These are phyloP conservation scores for Pharmacophagus antenor DNA, from an alignment of 2,888 invertebrate species.

Conservation along the genomic window DNA sequence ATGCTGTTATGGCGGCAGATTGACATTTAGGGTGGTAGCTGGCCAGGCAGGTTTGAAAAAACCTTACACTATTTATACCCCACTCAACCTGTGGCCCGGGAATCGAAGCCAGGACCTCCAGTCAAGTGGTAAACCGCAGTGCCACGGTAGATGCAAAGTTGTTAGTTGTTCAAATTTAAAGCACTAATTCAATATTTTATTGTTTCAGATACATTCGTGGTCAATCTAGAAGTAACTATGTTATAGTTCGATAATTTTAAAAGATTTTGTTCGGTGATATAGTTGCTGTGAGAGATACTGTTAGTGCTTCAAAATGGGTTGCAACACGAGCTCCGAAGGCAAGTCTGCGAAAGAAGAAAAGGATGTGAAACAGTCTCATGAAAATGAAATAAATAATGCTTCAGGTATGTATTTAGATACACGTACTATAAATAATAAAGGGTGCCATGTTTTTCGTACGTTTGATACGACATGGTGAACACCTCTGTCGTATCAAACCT, in stretches of 20 bases:
- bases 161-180: no score
- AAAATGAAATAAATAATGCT: slow-evolving; percentile 40
- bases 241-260: slow-evolving; percentile 31
- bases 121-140: no score
- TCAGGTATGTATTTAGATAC: slow-evolving; percentile 33
- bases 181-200: slow-evolving; percentile 7
- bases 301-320: slow-evolving; percentile 40
- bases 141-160: no score
- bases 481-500: no score
- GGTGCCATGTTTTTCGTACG: no score
- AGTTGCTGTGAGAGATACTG: slow-evolving; percentile 1
- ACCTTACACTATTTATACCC: no score
- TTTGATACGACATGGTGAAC: no score
- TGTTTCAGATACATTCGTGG: slow-evolving; percentile 35
- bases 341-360: slow-evolving; percentile 40
- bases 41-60: no score
- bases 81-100: no score
- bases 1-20: no score
- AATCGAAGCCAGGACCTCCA: no score
- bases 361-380: slow-evolving; percentile 34
- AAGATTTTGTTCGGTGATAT: slow-evolving; percentile 1
- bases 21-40: no score
- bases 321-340: slow-evolving; percentile 44
- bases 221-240: slow-evolving; percentile 32
- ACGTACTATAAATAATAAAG: background rate